Conservation (phyloP, 2,797 vertebrate genomes). For the Dromococcyx pavoninus region DNA sequence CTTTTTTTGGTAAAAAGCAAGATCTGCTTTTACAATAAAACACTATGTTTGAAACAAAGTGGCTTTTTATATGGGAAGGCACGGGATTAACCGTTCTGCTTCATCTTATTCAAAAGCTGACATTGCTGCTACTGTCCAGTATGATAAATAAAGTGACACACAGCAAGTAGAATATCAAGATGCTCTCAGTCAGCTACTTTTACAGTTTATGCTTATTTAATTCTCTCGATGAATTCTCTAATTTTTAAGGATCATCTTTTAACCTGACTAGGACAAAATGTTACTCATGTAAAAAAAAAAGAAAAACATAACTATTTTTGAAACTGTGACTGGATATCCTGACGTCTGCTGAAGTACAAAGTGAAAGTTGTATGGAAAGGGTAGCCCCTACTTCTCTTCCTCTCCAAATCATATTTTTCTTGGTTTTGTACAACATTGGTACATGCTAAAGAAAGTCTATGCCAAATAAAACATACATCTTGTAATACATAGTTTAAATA, state of each 20-base stretch:
- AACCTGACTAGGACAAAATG: not conserved
- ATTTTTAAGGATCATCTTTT: not conserved
- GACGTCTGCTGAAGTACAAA: not conserved
- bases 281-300: not conserved
- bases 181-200: not conserved
- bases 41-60: constrained; percentile 10
- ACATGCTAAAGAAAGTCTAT: not conserved
- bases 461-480: not conserved
- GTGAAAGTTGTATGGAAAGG: not conserved
- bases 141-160: constrained; percentile 7
- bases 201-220: not conserved
- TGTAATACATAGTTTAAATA: not conserved
- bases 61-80: not conserved
- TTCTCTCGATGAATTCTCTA: not conserved
- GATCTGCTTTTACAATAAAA: constrained; percentile 49
- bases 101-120: constrained; percentile 11
- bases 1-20: not conserved
- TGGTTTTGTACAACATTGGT: not conserved
- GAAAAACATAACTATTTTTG: not conserved
- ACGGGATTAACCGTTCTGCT: constrained; percentile 3
- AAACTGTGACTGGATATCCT: not conserved
- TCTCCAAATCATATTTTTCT: not conserved
- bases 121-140: not conserved
- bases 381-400: not conserved
- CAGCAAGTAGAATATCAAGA: not conserved